Conservation (phyloP, 2,797 vertebrate species). For the Cuniculus paca region DNA sequence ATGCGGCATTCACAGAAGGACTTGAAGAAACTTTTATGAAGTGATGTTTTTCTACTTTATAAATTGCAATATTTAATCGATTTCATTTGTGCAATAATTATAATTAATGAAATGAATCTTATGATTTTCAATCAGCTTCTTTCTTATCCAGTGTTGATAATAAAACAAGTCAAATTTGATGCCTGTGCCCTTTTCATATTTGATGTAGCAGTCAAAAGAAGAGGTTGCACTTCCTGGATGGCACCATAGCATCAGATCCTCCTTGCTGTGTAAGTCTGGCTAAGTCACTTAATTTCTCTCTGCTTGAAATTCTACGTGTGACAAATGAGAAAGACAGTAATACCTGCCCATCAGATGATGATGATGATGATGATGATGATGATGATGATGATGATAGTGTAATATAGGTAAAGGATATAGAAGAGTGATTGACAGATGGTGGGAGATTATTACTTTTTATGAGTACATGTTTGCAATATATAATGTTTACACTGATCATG, state of each 20-base stretch:
- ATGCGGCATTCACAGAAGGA: background rate
- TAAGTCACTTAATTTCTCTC: background rate
- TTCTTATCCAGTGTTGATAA: background rate
- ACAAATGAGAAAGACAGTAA: background rate
- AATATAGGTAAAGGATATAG: background rate
- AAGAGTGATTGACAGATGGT: background rate
- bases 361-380: background rate
- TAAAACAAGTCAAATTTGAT: background rate
- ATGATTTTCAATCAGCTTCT: background rate
- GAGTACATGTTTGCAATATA: background rate
- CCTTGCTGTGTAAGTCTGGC: background rate
- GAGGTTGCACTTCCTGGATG: background rate
- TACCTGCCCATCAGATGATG: background rate
- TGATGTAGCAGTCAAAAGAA: background rate
- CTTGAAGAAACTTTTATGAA: background rate
- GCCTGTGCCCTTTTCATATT: background rate
- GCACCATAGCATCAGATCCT: background rate
- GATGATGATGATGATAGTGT: background rate
- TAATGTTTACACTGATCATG: background rate
- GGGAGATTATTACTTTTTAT: background rate
- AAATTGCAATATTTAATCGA: background rate
- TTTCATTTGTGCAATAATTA: conserved; percentile 21
- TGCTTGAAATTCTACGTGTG: background rate
- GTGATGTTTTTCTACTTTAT: background rate
- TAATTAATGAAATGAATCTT: background rate